Conservation (phyloP, 2,113 vertebrate genomes). For the Phyllostomus hastatus region DNA sequence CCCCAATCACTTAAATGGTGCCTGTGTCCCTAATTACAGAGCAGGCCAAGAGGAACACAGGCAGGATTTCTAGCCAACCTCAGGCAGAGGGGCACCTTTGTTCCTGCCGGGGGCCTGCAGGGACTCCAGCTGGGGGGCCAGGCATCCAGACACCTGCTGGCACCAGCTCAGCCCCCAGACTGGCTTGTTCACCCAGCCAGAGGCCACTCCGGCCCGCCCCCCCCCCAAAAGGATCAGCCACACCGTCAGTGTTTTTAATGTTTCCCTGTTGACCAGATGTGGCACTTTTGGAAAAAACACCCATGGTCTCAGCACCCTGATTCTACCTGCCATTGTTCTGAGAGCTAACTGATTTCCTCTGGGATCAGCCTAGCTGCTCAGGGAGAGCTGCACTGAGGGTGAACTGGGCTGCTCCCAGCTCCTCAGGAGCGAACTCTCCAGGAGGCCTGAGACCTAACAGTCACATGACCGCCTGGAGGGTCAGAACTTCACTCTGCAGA, state of each 20-base stretch:
- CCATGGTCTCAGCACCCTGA: background rate
- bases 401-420: background rate
- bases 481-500: conserved; percentile 42
- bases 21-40: conserved; percentile 78
- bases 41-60: background rate
- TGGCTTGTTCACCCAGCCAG: background rate
- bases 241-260: background rate
- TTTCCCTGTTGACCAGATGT: background rate
- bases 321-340: background rate
- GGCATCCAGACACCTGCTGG: conserved; percentile 59
- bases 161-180: background rate
- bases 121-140: conserved; percentile 7
- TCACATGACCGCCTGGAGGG: background rate
- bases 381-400: background rate
- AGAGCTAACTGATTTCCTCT: background rate
- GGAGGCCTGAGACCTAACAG: background rate
- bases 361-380: background rate
- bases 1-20: conserved; percentile 80
- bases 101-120: background rate
- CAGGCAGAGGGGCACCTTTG: conserved; percentile 42
- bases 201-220: too few relatives aligned
- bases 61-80: conserved; percentile 34
- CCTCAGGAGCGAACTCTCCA: background rate
- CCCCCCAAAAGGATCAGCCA: background rate
- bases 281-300: background rate